Base-by-base conservation (phyloP, 2,113 vertebrate species). In the Cryptomyrus ogoouensis region DNA sequence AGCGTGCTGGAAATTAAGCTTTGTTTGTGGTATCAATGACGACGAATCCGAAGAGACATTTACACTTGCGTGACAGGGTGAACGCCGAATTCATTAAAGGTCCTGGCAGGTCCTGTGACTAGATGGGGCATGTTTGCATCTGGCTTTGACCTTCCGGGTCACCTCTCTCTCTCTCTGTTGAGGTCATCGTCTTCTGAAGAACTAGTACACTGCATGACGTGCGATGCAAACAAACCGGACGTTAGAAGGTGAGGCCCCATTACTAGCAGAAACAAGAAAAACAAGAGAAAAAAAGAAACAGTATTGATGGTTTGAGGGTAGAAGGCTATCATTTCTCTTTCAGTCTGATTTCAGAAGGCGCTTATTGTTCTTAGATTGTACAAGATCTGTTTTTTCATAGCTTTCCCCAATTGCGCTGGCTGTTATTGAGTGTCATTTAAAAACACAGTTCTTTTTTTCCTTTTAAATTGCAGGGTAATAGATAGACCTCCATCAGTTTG, bases 1-100 rank as follows among this genome's bases (percentile, higher is more conserved):
- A 93, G 90, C 91, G 90, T 87, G 93, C 94, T 94, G 93, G 88
- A 90, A 93, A 92, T 93, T 90, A 91, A 89, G 89, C 90, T 74
- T 88, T 52, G 89, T 91, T 77, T 92, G 90, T 91, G 90, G 91
- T 92, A 92, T 88, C 92, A 93, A 92, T 89, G 88, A 87, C 87
- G 91, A 90, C 90, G 90, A 92, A 91, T 89, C 93, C 90, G 88
- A 24, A 90, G 92, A 93, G 91, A 58, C 91, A 90, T 91, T 27
- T 83, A 92, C 90, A 92, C 90, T 91, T 88, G 90, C 91, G 91
- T 83, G 49, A 39, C 35, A 3, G 52, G n/a, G 21, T 12, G 10
- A 74, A 74, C 2, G 15, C n/a, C 2, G 19, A 31, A 44, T 62
- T 62, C 50, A 46, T 89, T 46, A n/a, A 52, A 47, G 83, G 83